Evolutionary conservation across 2,113 vertebrate genomes (phyloP), one percentile per base, ranked within the genome.

Genomic region (Aspiorhynchus laticeps): DNA sequence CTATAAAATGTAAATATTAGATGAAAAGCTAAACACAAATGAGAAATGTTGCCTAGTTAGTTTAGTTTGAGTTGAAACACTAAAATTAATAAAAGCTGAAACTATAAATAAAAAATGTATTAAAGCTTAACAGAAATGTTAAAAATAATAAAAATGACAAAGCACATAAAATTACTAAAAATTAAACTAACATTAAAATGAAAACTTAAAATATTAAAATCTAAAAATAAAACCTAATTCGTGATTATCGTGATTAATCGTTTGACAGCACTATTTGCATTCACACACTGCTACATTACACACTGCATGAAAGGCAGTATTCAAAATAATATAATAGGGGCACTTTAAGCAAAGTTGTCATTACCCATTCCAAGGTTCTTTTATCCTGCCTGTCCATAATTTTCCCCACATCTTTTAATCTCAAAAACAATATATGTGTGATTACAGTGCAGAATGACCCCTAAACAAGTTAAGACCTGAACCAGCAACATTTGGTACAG

Each of bases 401-500:
- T 67, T 80, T 75, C 0, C 48, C 48, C 69, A 24, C 73, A 26
- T 75, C 43, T 84, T 63, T 81, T 77, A 67, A 51, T 87, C 71
- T 88, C 31, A 80, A 86, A 73, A 75, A 89, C 83, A 88, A 87
- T 84, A 84, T 41, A 6, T 28, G 48, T 38, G 61, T 84, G 63
- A 90, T 90, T 88, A 87, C 38, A 90, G 48, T 11, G 36, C 41
- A 73, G n/a, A 79, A 82, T 48, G 7, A 51, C 33, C 73, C 71
- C 79, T 48, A 33, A 86, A 84, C 78, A 85, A 59, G 73, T 80
- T 48, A 43, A 82, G 73, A 61, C 46, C 21, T 84, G 86, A 67
- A 80, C 41, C 85, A 87, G 53, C 15, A 6, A 80, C 67, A 36
- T 76, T 87, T 73, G 28, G 59, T 76, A 63, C 75, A 86, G 83